These are phyloP conservation scores for Phaetusa simplex DNA, from an alignment of 2,113 vertebrate genomes.

Conservation along the genomic window DNA sequence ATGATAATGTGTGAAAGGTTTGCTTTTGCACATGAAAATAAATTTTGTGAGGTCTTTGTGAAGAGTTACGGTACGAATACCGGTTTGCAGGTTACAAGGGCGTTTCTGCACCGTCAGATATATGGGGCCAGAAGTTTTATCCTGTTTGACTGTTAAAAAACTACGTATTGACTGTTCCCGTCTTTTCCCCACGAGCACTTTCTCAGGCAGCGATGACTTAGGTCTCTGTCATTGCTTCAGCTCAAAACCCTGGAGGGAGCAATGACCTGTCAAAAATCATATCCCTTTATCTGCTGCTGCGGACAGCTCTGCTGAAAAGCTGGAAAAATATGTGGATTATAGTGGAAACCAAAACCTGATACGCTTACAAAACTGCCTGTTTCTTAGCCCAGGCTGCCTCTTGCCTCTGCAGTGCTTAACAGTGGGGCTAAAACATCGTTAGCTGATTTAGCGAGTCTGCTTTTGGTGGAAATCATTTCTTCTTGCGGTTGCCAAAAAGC, in stretches of 20 bases:
- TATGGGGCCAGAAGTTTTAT: not conserved
- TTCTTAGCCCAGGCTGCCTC: not conserved
- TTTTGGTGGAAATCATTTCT: not conserved
- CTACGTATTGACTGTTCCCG: not conserved
- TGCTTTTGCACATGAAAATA: not conserved
- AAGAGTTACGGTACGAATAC: not conserved
- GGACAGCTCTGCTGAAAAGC: not conserved
- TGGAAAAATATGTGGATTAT: not conserved
- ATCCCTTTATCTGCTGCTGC: not conserved
- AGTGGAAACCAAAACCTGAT: not conserved
- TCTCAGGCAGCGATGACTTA: not conserved
- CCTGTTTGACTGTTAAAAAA: not conserved
- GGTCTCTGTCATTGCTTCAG: not conserved
- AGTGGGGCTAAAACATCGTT: not conserved
- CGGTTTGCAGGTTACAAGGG: not conserved
- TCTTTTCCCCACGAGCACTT: not conserved
- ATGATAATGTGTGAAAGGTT: not conserved
- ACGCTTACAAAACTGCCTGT: not conserved
- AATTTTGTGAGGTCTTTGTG: no score
- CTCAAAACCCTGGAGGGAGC: not conserved
- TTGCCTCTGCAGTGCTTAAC: not conserved
- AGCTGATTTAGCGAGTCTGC: not conserved
- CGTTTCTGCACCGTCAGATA: not conserved
- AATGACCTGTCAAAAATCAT: not conserved
- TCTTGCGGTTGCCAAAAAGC: not conserved